These are phyloP conservation scores for Gasterosteus nipponicus DNA, from an alignment of 2,113 vertebrate species.

Conservation along the genomic window DNA sequence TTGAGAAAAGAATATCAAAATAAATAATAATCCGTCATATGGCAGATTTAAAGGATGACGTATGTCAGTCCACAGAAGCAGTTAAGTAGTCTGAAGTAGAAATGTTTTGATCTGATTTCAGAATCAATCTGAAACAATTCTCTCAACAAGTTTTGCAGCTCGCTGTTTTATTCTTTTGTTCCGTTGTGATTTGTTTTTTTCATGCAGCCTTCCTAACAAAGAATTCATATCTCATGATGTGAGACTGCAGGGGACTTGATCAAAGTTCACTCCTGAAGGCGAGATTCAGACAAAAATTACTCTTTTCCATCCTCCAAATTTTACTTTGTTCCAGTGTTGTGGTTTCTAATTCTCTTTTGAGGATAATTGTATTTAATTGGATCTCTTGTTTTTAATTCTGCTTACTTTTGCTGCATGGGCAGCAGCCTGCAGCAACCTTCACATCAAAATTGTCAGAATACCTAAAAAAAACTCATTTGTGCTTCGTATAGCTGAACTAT, in stretches of 20 bases:
- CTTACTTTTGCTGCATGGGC: constrained; percentile 16
- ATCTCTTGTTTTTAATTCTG: constrained; percentile 13
- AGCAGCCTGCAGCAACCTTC: background rate
- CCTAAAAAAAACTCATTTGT: constrained; percentile 27
- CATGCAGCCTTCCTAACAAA: background rate
- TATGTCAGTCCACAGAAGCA: background rate
- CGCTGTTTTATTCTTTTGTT: background rate
- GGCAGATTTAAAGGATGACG: background rate
- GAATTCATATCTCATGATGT: background rate
- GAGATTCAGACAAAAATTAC: constrained; percentile 4
- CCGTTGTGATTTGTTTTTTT: background rate
- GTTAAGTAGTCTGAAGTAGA: background rate
- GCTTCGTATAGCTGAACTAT: constrained; percentile 27
- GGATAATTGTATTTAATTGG: constrained; percentile 26
- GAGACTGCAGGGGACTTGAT: background rate
- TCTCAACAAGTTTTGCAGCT: background rate
- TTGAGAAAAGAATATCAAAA: background rate
- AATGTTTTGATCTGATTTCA: background rate
- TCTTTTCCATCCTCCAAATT: background rate
- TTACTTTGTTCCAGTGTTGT: constrained; percentile 10
- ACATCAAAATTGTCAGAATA: constrained; percentile 14
- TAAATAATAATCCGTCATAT: background rate
- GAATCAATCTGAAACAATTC: background rate
- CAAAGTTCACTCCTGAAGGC: background rate
- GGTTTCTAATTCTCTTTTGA: constrained; percentile 20